Conservation (phyloP, 2,113 vertebrate species). For the Accipiter virgatus region DNA sequence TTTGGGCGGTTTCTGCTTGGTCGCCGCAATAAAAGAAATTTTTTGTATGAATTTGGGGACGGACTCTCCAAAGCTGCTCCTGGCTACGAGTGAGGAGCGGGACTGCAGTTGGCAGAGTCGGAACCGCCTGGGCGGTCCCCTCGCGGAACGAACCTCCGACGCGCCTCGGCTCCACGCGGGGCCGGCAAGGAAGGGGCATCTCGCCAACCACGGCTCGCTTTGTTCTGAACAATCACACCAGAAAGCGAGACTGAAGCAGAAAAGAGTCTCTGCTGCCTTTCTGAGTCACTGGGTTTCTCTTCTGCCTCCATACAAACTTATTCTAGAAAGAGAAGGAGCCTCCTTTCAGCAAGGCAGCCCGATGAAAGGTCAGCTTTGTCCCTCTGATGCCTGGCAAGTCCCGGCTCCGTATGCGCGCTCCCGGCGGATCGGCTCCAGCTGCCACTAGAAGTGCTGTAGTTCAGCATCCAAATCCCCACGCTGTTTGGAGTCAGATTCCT, state of each 20-base stretch:
- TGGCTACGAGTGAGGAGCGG: not conserved
- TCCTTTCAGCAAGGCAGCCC: not conserved
- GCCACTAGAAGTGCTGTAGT: not conserved
- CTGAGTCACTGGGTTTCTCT: not conserved
- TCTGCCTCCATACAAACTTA: not conserved
- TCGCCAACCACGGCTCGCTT: not conserved
- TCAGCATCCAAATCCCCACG: not conserved
- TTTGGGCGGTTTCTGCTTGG: not conserved
- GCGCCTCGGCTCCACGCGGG: not conserved
- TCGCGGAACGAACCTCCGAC: not conserved
- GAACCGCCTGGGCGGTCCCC: not conserved
- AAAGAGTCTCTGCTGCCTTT: not conserved
- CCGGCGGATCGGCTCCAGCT: not conserved
- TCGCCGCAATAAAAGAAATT: not conserved
- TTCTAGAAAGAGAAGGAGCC: not conserved
- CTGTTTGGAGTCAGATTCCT: not conserved
- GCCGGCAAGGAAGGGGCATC: not conserved
- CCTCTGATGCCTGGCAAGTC: not conserved
- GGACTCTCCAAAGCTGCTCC: not conserved
- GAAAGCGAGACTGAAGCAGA: not conserved
- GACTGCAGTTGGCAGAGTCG: not conserved
- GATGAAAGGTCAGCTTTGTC: not conserved
- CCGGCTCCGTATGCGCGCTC: not conserved
- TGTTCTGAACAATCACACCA: not conserved
- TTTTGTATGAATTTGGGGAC: not conserved